Conservation (phyloP, 2,888 invertebrate genomes). For the Tetramorium bicarinatum region DNA sequence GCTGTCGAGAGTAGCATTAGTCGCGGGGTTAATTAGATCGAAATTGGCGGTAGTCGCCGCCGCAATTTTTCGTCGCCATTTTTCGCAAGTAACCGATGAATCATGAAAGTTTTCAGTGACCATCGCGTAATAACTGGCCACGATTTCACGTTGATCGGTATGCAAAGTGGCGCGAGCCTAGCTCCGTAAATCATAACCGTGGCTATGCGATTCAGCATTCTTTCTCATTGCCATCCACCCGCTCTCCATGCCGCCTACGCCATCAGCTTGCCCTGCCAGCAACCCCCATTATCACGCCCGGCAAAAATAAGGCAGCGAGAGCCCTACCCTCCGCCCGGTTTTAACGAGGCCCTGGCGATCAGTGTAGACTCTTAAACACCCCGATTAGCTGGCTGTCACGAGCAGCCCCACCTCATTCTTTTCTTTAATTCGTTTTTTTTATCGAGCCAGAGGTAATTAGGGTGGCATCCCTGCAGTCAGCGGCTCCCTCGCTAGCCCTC, state of each 20-base stretch:
- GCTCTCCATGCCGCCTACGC: constrained; percentile 51
- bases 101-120: constrained; percentile 68
- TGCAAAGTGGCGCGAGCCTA: constrained; percentile 80
- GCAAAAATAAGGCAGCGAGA: constrained; percentile 83
- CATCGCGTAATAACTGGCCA: constrained; percentile 71
- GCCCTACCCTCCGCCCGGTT: constrained; percentile 81
- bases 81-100: constrained; percentile 74
- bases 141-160: constrained; percentile 79
- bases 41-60: constrained; percentile 63
- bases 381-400: constrained; percentile 86
- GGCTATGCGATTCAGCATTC: constrained; percentile 76
- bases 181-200: constrained; percentile 80
- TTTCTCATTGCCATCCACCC: constrained; percentile 64
- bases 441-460: constrained; percentile 85
- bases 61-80: constrained; percentile 67
- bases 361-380: constrained; percentile 87
- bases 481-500: constrained; percentile 73
- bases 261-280: constrained; percentile 57
- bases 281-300: constrained; percentile 85
- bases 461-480: constrained; percentile 85
- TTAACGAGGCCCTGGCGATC: constrained; percentile 86
- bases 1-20: constrained; percentile 40
- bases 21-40: constrained; percentile 66
- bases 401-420: constrained; percentile 85
- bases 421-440: constrained; percentile 85